Conservation (phyloP, 1,140 invertebrate genomes). For the Colletes latitarsis region DNA sequence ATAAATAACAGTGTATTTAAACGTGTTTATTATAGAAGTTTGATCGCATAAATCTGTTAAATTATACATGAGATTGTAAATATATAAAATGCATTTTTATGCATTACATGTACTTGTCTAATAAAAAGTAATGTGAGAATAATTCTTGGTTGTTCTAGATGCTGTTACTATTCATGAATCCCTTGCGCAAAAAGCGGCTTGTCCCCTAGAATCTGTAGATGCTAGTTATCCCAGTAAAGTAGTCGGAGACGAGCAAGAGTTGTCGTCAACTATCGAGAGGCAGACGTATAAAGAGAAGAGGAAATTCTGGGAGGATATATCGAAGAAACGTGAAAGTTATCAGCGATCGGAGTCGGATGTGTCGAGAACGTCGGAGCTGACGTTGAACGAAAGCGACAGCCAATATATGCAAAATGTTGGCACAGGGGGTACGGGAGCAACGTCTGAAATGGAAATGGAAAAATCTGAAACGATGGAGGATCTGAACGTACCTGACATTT, state of each 20-base stretch:
- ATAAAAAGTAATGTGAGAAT: slow-evolving; percentile 76
- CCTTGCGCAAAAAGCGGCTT: slow-evolving; percentile 79
- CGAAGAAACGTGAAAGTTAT: slow-evolving; percentile 76
- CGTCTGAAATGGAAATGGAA: slow-evolving; percentile 60
- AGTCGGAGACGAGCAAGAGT: slow-evolving; percentile 69
- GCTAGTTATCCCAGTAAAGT: slow-evolving; percentile 79
- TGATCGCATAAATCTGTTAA: neutral
- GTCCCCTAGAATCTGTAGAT: slow-evolving; percentile 79
- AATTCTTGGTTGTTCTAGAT: slow-evolving; percentile 81
- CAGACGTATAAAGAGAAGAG: slow-evolving; percentile 79
- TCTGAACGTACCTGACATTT: slow-evolving; percentile 76
- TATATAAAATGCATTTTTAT: slow-evolving; percentile 45
- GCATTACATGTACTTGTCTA: slow-evolving; percentile 52
- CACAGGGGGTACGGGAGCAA: slow-evolving; percentile 63
- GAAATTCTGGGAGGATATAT: slow-evolving; percentile 80
- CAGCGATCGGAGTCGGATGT: slow-evolving; percentile 79
- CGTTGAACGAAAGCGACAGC: slow-evolving; percentile 77
- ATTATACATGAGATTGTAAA: slow-evolving; percentile 19
- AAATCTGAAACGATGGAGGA: slow-evolving; percentile 74
- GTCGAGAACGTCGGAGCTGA: slow-evolving; percentile 75
- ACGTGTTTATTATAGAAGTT: slow-evolving; percentile 1
- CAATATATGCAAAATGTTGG: slow-evolving; percentile 73
- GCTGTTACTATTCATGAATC: slow-evolving; percentile 76
- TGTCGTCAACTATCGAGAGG: slow-evolving; percentile 73
- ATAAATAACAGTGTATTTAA: slow-evolving; percentile 1